Evolutionary conservation across 2,888 invertebrate genomes (phyloP), one percentile per base, ranked within the genome.

Genomic region (Timema cristinae): DNA sequence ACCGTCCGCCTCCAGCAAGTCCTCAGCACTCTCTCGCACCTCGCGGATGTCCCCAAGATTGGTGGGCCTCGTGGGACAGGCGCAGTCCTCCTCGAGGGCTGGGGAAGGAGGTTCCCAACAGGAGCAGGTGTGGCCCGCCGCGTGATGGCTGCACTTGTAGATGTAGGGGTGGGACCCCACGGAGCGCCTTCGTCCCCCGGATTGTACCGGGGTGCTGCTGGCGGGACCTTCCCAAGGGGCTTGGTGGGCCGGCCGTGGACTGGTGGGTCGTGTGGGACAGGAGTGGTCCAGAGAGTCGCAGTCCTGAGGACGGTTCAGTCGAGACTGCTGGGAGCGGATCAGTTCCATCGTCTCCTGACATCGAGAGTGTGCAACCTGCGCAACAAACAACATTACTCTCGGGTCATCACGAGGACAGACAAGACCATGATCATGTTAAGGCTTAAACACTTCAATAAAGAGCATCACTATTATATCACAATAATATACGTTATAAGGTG

Each of bases 111-210:
- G 69, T 73, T 84, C 84, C 79, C 81, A 83, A 75, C 83, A 84
- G 74, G 82, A 82, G 77, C 83, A 84, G 73, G 82, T 77, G 74
- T 83, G 82, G 11, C 83, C 83, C 32, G 83, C 82, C 11, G 84
- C 83, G 74, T 84, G 82, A 76, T 83, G 82, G 76, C 81, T 83
- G 78, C 83, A 83, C 76, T 83, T 83, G 75, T 83, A 83, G 73
- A 84, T 83, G 77, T 81, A 84, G 1, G 83, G 83, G 73, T 81
- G 79, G 11, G 83, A 83, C 73, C 83, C 83, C 66, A 84, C 82
- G 4, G 84, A 84, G 72, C 84, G 78, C 73, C 84, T 79, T 68
- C 84, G 79, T n/a, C 83, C 80, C n/a, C 75, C 76, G 8, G 74
- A 73, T 75, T 8, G 76, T 73, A 67, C 76, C 73, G 51, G 70